Percentiles rank a stretch among this genome's conserved stretches.
These are phyloP conservation scores for Eupsittula cactorum DNA, from an alignment of 2,113 vertebrate species.

Conservation along the genomic window DNA sequence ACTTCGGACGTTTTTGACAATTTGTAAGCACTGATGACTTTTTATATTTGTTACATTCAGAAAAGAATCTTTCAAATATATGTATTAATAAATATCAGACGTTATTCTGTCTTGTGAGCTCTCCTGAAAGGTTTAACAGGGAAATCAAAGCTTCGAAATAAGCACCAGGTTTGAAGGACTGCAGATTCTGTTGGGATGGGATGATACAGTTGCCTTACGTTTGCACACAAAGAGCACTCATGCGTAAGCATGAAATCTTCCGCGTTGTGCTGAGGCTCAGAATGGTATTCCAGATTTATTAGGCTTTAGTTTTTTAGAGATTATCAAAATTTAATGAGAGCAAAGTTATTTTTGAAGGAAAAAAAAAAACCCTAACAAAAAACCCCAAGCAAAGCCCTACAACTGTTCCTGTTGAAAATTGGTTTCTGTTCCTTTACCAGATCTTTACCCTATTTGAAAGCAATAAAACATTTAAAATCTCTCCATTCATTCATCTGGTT, in stretches of 20 bases:
- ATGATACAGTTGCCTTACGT: neutral
- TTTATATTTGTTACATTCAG: slow-evolving; percentile 79
- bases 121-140: neutral
- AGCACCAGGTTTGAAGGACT: neutral
- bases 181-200: neutral
- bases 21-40: slow-evolving; percentile 78
- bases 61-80: slow-evolving; percentile 72
- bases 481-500: slow-evolving; percentile 31
- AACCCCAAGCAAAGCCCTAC: neutral
- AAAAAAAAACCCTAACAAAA: neutral
- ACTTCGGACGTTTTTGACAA: slow-evolving; percentile 73
- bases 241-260: neutral
- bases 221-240: neutral
- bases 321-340: neutral
- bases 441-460: neutral
- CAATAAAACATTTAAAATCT: slow-evolving; percentile 54
- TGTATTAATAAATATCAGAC: slow-evolving; percentile 60
- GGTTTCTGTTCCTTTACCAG: neutral
- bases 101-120: slow-evolving; percentile 4
- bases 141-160: neutral
- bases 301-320: neutral
- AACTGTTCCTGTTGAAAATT: neutral
- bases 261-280: neutral
- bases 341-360: neutral
- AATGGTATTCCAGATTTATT: neutral